Base-by-base conservation (phyloP, 2,113 vertebrate genomes). In the Holacanthus passer region DNA sequence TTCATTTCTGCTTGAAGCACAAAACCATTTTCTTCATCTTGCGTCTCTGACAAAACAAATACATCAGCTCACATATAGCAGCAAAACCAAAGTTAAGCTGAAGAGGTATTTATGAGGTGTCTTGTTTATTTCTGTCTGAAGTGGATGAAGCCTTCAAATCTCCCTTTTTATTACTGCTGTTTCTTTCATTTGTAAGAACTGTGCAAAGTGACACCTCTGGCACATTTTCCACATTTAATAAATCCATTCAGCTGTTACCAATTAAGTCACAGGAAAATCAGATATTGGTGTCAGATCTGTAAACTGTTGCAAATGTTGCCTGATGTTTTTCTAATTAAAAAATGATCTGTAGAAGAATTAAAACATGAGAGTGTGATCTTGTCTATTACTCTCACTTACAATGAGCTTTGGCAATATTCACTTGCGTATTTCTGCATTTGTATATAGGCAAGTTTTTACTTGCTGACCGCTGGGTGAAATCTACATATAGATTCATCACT, bases 1-100 rank as follows among this genome's bases (percentile, higher is more conserved):
- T 81, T 70, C 52, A 85, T 88, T 81, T 81, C 63, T n/a, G 7
- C 32, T 64, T n/a, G n/a, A 58, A 83, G 73, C 60, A 37, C 43
- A 65, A 39, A 77, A 84, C 58, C 1, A 8, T 52, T 70, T 77
- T 55, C 53, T 82, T 70, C 78, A 59, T 32, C 43, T 56, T 62
- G 24, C 22, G 5, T 58, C 6, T 77, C 58, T 39, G 60, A 52
- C 35, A 82, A 74, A 82, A 71, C 27, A 73, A 65, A 83, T 59
- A 0, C 1, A 50, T 68, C 59, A 41, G 24, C 31, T 52, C 24
- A 58, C 17, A 32, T 17, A 52, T 27, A 43, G 32, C 35, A 31
- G 0, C 16, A 7, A 31, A 74, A 71, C 39, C 79, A 60, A 71
- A 76, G 27, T 67, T 59, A 56, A 56, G 56, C 41, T 71, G 69